These are phyloP conservation scores for Megaustenia siamemsis DNA, from an alignment of 2,888 invertebrate species.

Conservation along the genomic window DNA sequence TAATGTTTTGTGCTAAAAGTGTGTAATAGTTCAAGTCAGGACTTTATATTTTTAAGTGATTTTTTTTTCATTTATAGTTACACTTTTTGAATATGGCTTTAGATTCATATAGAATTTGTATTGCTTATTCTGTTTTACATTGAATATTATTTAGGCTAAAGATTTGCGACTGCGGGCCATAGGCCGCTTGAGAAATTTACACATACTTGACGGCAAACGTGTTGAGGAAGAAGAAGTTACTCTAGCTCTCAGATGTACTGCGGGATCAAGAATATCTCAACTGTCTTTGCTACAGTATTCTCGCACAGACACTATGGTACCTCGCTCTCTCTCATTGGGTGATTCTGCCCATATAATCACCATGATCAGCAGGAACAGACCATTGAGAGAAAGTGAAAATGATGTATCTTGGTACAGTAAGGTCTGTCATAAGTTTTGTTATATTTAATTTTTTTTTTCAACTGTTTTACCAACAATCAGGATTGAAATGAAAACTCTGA, in stretches of 20 bases:
- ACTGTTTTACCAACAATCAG: too few relatives aligned
- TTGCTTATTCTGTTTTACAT: too few relatives aligned
- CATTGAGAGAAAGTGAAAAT: slow-evolving; percentile 71
- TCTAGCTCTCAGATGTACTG: slow-evolving; percentile 74
- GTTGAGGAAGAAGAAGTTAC: slow-evolving; percentile 77
- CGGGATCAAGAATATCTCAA: slow-evolving; percentile 78
- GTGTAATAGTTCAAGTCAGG: too few relatives aligned
- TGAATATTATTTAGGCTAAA: slow-evolving; percentile 66
- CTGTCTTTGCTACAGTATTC: slow-evolving; percentile 74
- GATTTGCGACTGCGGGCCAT: slow-evolving; percentile 75
- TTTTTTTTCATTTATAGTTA: too few relatives aligned
- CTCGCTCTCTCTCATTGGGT: slow-evolving; percentile 73
- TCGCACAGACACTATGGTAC: slow-evolving; percentile 70
- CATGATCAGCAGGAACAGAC: slow-evolving; percentile 70
- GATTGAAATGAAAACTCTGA: too few relatives aligned
- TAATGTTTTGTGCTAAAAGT: too few relatives aligned
- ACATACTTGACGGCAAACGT: slow-evolving; percentile 70
- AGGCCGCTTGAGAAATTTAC: slow-evolving; percentile 76
- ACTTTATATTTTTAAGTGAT: too few relatives aligned
- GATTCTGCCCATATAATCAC: slow-evolving; percentile 68
- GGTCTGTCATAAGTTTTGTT: slow-evolving; percentile 63
- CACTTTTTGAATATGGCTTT: too few relatives aligned
- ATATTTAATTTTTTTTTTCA: too few relatives aligned
- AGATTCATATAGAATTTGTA: too few relatives aligned
- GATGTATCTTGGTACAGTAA: slow-evolving; percentile 76